Percentiles rank a stretch among this genome's conserved stretches.
phyloP scores from a whole-genome alignment of 2,888 invertebrate genomes.

The Archips xylosteana region DNA sequence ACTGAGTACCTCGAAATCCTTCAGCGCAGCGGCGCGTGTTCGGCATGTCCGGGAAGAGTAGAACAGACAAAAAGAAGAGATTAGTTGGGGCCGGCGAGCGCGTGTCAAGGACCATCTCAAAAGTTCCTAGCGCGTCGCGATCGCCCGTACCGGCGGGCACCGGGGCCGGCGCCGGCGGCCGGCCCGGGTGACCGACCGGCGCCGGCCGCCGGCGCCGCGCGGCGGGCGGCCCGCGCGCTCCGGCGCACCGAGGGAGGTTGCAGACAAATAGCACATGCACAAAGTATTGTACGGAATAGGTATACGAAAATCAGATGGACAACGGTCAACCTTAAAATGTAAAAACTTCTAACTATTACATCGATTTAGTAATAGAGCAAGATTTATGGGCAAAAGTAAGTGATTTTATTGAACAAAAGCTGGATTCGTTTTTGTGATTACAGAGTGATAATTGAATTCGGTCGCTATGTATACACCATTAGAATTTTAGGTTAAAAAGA shows the following conservation, averaged over 20 bases:
- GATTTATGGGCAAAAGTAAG: conserved; percentile 65
- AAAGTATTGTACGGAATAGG: conserved; percentile 59
- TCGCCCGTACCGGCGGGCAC: conserved; percentile 34
- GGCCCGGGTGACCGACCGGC: conserved; percentile 9
- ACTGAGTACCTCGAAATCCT: conserved; percentile 94
- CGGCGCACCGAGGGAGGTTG: conserved; percentile 49
- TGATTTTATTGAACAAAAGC: conserved; percentile 69
- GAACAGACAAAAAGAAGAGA: conserved; percentile 89
- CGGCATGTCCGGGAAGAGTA: conserved; percentile 90
- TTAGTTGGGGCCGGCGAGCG: conserved; percentile 86
- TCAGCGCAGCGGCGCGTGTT: conserved; percentile 88
- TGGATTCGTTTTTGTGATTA: conserved; percentile 47
- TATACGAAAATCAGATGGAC: conserved; percentile 69
- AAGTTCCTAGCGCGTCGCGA: conserved; percentile 89
- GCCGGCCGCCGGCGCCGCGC: conserved; percentile 22
- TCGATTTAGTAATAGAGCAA: conserved; percentile 75
- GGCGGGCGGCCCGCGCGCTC: conserved; percentile 14
- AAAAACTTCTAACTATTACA: conserved; percentile 80
- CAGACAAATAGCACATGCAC: conserved; percentile 80
- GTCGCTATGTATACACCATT: conserved; percentile 42
- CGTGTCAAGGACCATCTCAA: conserved; percentile 95
- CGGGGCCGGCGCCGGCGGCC: conserved; percentile 39
- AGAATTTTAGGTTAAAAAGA: conserved; percentile 38
- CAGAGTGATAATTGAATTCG: conserved; percentile 21
- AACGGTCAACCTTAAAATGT: conserved; percentile 72